Conservation (phyloP, 1,140 invertebrate species). For the Metaphire vulgaris region DNA sequence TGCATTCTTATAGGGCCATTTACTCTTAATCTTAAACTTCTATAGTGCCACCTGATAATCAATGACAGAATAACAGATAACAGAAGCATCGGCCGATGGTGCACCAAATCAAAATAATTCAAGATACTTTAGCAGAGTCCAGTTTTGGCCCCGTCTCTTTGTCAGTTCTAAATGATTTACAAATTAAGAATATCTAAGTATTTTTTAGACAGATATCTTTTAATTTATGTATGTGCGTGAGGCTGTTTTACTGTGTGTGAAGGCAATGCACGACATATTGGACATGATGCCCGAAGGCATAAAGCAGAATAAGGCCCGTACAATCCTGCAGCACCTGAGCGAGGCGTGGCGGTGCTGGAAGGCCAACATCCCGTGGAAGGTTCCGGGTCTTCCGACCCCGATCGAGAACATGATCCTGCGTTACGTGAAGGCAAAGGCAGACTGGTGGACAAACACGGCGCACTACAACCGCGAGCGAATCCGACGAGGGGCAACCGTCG, state of each 20-base stretch:
- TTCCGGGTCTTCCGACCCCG: conserved; percentile 94
- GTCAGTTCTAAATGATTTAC: no score
- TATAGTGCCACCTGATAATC: no score
- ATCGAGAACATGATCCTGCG: conserved; percentile 99
- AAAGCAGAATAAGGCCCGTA: conserved; percentile 98
- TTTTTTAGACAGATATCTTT: no score
- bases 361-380: conserved; percentile 99
- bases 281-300: conserved; percentile 99
- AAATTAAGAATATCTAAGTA: no score
- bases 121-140: no score
- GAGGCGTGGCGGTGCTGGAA: conserved; percentile 99
- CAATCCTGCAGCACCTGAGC: conserved; percentile 95
- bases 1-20: no score
- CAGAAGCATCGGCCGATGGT: no score
- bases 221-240: no score
- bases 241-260: conserved; percentile 26
- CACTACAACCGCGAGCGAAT: conserved; percentile 96
- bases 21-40: no score
- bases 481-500: conserved; percentile 58
- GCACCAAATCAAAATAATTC: no score
- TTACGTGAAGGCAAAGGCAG: conserved; percentile 99
- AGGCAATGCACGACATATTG: conserved; percentile 96
- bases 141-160: no score
- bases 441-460: conserved; percentile 99
- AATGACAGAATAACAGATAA: no score